Evolutionary conservation across 1,140 invertebrate species (phyloP).

Genomic region (Druon quercuslanigerum): DNA sequence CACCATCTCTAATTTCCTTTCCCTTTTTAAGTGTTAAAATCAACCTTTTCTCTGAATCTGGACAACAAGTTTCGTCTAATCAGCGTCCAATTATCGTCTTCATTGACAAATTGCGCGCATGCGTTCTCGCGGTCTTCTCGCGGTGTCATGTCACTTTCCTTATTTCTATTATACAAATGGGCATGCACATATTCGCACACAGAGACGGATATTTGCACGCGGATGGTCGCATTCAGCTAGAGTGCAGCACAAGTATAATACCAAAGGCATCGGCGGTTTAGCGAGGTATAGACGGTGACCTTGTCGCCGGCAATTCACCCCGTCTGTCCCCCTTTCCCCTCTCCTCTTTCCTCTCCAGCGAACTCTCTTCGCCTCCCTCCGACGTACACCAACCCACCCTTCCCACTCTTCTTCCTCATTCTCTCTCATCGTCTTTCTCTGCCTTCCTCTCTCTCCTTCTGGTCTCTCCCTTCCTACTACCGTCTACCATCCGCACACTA

Average conservation of each 20-base stretch:
- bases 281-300: constrained; percentile 74
- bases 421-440: constrained; percentile 40
- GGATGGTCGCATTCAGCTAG: constrained; percentile 53
- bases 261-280: constrained; percentile 53
- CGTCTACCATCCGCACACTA: constrained; percentile 6
- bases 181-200: constrained; percentile 35
- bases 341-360: constrained; percentile 45
- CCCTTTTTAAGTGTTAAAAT: neutral
- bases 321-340: constrained; percentile 67
- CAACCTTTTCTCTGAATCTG: neutral
- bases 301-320: constrained; percentile 77
- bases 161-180: constrained; percentile 63
- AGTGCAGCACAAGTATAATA: constrained; percentile 55
- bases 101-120: neutral
- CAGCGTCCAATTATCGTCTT: neutral
- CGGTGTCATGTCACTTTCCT: constrained; percentile 66
- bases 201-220: constrained; percentile 30
- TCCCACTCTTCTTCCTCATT: constrained; percentile 47
- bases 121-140: neutral
- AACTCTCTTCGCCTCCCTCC: constrained; percentile 38
- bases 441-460: constrained; percentile 43
- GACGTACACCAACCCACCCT: constrained; percentile 43
- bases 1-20: neutral
- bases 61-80: neutral
- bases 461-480: constrained; percentile 40